Conservation (phyloP, 2,797 vertebrate genomes). For the Melopsittacus undulatus region DNA sequence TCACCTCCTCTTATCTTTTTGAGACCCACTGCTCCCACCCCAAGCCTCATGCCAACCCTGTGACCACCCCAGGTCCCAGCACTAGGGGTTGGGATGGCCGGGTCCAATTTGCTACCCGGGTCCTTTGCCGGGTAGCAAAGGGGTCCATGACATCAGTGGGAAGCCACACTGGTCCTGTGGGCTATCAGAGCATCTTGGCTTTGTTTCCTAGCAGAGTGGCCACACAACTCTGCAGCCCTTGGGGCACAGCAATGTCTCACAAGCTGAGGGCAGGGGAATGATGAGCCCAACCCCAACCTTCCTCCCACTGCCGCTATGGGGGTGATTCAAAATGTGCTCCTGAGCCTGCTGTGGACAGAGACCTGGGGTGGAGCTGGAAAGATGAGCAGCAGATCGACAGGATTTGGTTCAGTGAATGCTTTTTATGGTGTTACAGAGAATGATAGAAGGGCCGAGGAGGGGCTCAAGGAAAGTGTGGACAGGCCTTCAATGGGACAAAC, state of each 20-base stretch:
- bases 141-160: background rate
- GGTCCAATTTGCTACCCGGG: too few species aligned
- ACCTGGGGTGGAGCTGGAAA: background rate
- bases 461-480: background rate
- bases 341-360: background rate
- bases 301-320: background rate
- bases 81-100: too few species aligned
- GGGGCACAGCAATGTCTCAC: rapidly evolving
- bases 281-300: background rate
- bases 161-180: background rate
- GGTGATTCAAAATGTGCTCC: background rate
- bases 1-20: background rate
- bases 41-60: rapidly evolving
- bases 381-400: background rate
- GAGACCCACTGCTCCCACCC: background rate
- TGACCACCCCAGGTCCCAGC: background rate
- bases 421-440: background rate
- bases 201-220: background rate
- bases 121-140: rapidly evolving
- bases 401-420: background rate
- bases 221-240: background rate
- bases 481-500: background rate
- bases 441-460: background rate
- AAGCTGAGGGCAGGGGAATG: background rate
- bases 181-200: background rate